A percentile compares a stretch with the other conserved stretches of the same genome.
These are phyloP conservation scores for Apostichopus japonicus DNA, from an alignment of 35 echinoderm and acorn worm genomes.

Conservation along the genomic window DNA sequence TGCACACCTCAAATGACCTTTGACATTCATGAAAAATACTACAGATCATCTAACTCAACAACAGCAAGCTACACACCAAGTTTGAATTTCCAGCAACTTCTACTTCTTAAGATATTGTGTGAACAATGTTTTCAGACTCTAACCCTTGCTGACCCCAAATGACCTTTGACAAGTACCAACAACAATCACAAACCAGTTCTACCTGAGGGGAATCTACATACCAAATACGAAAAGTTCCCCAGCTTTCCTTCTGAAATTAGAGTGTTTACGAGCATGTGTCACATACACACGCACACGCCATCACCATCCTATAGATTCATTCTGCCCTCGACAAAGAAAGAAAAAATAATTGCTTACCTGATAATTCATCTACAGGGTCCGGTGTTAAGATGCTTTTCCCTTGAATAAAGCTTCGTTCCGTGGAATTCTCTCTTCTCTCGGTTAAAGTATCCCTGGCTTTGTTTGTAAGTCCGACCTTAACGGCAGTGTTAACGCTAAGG, in stretches of 20 bases:
- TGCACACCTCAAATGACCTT: neutral
- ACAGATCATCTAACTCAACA: too few relatives aligned
- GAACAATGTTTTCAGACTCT: neutral
- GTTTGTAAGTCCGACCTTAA: neutral
- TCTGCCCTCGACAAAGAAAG: too few relatives aligned
- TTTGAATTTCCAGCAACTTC: too few relatives aligned
- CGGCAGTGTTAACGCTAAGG: neutral
- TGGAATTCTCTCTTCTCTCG: neutral
- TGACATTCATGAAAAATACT: too few relatives aligned
- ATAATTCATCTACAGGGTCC: neutral
- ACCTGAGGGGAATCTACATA: too few relatives aligned
- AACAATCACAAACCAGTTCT: too few relatives aligned
- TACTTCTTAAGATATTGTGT: neutral
- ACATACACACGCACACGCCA: too few relatives aligned
- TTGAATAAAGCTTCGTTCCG: neutral
- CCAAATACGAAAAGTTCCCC: too few relatives aligned
- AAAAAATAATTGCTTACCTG: neutral
- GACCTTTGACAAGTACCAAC: neutral
- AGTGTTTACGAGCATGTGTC: too few relatives aligned
- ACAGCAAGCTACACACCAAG: too few relatives aligned
- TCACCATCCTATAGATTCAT: too few relatives aligned
- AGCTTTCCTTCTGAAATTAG: too few relatives aligned
- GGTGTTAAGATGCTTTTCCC: neutral
- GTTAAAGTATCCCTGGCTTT: neutral
- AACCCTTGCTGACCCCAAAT: neutral